Percentiles rank a stretch among this genome's conserved stretches.
phyloP scores from a whole-genome alignment of 2,797 vertebrate genomes.

The Manis pentadactyla region DNA sequence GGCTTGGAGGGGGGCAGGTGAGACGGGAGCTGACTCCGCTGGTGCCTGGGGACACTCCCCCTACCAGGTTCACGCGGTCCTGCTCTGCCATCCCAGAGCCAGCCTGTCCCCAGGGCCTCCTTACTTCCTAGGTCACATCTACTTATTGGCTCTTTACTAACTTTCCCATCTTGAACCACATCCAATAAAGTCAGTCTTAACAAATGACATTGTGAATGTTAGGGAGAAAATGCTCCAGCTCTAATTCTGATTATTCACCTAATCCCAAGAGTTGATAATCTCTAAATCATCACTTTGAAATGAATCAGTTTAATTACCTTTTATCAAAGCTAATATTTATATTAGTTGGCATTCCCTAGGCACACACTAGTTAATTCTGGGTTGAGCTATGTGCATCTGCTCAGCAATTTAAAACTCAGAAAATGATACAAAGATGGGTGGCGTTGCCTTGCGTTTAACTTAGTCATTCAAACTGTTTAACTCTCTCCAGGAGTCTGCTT shows the following conservation, averaged over 20 bases:
- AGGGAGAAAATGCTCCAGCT: neutral
- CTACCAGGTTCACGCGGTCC: accelerated
- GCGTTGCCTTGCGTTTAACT: neutral
- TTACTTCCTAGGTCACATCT: neutral
- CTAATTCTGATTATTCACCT: neutral
- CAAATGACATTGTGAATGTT: neutral
- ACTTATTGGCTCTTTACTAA: neutral
- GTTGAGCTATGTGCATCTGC: neutral
- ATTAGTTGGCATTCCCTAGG: neutral
- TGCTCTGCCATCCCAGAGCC: accelerated
- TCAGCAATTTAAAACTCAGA: neutral
- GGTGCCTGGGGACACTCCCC: accelerated
- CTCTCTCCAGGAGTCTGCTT: neutral
- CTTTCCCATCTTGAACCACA: neutral
- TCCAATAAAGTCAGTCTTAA: neutral
- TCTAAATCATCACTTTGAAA: neutral
- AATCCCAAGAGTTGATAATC: neutral
- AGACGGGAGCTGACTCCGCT: no score
- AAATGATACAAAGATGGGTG: neutral
- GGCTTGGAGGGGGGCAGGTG: no score
- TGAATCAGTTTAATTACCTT: neutral
- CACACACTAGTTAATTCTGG: neutral
- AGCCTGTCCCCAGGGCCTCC: no score
- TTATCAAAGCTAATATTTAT: neutral
- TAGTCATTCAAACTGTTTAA: neutral